Percentiles rank a stretch among this genome's conserved stretches.
phyloP scores from a whole-genome alignment of 2,113 vertebrate genomes.

The Vanacampus margaritifer region DNA sequence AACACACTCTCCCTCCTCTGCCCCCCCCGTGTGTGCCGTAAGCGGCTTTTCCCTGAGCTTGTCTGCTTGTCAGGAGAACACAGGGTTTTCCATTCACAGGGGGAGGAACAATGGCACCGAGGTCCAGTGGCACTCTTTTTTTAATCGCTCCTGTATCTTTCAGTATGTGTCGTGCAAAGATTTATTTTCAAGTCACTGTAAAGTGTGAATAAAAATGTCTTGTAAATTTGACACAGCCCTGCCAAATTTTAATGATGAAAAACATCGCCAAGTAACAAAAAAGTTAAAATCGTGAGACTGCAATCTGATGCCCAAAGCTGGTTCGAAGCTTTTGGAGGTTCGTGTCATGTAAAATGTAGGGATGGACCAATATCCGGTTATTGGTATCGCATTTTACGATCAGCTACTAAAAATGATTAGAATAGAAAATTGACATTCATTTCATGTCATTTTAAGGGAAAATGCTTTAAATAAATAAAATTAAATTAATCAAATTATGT shows the following conservation, averaged over 20 bases:
- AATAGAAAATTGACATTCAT: no score
- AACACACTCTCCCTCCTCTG: constrained; percentile 47
- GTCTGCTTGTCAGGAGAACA: constrained; percentile 47
- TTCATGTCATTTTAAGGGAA: no score
- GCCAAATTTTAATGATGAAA: background rate
- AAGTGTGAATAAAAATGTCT: constrained; percentile 1
- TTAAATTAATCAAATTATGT: no score
- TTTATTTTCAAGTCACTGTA: no score
- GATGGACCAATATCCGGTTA: no score
- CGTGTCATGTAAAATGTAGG: no score
- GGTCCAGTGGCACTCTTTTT: constrained; percentile 28
- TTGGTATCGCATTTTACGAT: no score
- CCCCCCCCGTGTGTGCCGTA: constrained; percentile 45
- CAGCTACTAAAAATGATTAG: no score
- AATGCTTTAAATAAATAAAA: no score
- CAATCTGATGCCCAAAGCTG: no score
- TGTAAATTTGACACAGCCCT: background rate
- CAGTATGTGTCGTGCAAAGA: constrained; percentile 2
- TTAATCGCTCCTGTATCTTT: constrained; percentile 21
- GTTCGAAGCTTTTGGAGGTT: no score
- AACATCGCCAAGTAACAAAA: background rate
- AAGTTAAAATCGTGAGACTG: no score
- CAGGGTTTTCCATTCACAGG: constrained; percentile 33
- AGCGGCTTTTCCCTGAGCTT: constrained; percentile 43
- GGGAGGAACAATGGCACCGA: constrained; percentile 10